Base-by-base conservation (phyloP, 2,797 vertebrate species). In the Distichodus sexfasciatus region DNA sequence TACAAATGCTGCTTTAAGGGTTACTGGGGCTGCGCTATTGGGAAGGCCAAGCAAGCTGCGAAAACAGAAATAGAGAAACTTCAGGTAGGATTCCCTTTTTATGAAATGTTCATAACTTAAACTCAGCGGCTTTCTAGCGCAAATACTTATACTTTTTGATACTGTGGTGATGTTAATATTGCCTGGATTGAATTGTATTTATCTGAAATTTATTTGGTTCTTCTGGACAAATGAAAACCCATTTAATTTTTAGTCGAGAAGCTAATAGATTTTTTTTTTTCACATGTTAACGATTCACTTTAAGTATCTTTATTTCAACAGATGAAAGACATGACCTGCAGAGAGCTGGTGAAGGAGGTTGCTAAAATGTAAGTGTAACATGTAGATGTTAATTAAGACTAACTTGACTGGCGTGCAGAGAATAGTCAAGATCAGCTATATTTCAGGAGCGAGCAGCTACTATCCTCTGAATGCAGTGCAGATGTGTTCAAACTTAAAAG, bases 51-150 rank as follows among this genome's bases (percentile, higher is more conserved):
- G 75, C 96, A 99, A 78, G 97, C 96, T 10, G 97, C 97, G 29
- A 99, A 99, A 87, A 99, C 97, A 9, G 97, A 99, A 84, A 99
- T 99, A 31, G 97, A 99, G 68, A 99, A 99, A 54, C 94, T 99
- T 61, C 94, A 97, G 95, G 97, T 98, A 85, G 57, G 75, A 17
- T 59, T 54, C 6, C 47, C 6, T 19, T 1, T 4, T 35, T 61
- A 6, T 54, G 11, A 50, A n/a, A 3, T 24, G 8, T n/a, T 40
- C 1, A 43, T 6, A 28, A 28, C n/a, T 31, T n/a, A n/a, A n/a
- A 31, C 24, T 50, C 47, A n/a, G 35, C 3, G 9, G 8, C 11
- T 0, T 6, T 28, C 15, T 17, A 26, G 43, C 7, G 38, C 6
- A 33, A 46, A 23, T n/a, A n/a, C 40, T 21, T 68, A 4, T 48